Conservation (phyloP, 2,113 vertebrate species). For the Alexandromys fortis region DNA sequence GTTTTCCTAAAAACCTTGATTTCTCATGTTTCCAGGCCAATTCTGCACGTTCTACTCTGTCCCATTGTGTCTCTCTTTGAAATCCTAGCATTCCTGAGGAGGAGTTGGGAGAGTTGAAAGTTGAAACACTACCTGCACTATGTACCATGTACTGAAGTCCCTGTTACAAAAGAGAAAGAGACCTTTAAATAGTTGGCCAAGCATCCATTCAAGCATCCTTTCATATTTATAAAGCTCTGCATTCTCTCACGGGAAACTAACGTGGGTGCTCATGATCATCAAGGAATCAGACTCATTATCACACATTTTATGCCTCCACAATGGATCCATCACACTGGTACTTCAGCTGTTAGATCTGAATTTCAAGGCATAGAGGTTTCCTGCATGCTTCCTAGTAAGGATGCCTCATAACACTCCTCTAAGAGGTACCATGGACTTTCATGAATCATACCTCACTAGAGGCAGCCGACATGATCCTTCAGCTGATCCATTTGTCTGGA, state of each 20-base stretch:
- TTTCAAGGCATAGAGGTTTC: not conserved
- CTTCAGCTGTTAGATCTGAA: not conserved
- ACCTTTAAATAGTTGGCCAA: not conserved
- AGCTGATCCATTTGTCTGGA: not conserved
- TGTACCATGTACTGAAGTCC: not conserved
- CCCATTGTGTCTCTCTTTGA: not conserved
- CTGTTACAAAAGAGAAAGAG: not conserved
- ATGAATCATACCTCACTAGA: not conserved
- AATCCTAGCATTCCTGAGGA: not conserved
- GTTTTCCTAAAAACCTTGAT: not conserved
- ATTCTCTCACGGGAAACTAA: not conserved
- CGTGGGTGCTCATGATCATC: not conserved
- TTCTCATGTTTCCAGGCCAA: not conserved
- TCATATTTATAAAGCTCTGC: not conserved
- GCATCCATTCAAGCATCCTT: not conserved
- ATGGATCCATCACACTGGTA: not conserved
- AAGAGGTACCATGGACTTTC: not conserved
- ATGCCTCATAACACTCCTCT: not conserved
- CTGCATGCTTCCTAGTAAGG: not conserved
- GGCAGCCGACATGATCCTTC: not conserved
- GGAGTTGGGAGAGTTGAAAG: not conserved
- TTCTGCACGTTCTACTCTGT: not conserved
- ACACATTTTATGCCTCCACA: not conserved
- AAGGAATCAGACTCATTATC: not conserved
- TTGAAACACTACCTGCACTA: not conserved